phyloP scores from a whole-genome alignment of 2,888 invertebrate genomes.

The Gasteruption jaculator region DNA sequence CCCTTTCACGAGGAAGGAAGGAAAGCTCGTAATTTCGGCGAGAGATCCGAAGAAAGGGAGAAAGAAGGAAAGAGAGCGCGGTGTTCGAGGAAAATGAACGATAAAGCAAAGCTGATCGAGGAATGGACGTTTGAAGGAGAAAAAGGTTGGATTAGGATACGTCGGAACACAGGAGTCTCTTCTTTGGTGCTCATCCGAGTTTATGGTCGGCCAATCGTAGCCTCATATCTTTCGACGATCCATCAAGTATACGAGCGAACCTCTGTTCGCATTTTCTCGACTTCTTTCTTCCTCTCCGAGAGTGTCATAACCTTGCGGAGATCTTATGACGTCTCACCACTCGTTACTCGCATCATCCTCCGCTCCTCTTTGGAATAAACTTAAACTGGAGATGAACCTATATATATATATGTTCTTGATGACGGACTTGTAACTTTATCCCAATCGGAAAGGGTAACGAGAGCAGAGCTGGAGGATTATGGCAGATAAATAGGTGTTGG shows the following conservation, averaged over 20 bases:
- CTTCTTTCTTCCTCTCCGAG: constrained; percentile 30
- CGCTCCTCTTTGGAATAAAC: too few relatives aligned
- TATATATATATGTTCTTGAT: too few relatives aligned
- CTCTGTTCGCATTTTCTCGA: constrained; percentile 28
- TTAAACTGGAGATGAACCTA: too few relatives aligned
- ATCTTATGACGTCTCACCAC: constrained; percentile 26
- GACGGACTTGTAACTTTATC: too few relatives aligned
- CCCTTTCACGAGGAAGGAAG: constrained; percentile 4
- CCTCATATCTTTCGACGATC: constrained; percentile 34
- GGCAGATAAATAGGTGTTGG: too few relatives aligned
- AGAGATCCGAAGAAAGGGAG: constrained; percentile 10
- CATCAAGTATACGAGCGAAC: constrained; percentile 34
- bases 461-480: too few relatives aligned
- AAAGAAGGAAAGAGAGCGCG: constrained; percentile 14
- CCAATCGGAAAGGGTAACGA: too few relatives aligned
- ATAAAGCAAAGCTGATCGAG: constrained; percentile 28
- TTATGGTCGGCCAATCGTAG: constrained; percentile 30
- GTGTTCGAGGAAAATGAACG: constrained; percentile 19
- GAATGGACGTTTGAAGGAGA: constrained; percentile 11
- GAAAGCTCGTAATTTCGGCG: constrained; percentile 4
- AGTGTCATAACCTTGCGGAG: constrained; percentile 31
- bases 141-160: constrained; percentile 26
- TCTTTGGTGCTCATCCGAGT: constrained; percentile 29
- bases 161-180: constrained; percentile 19
- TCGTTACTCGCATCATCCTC: too few relatives aligned